Evolutionary conservation across 2,113 vertebrate genomes (phyloP), one percentile per base, ranked within the genome.

Genomic region (Hyla sarda): DNA sequence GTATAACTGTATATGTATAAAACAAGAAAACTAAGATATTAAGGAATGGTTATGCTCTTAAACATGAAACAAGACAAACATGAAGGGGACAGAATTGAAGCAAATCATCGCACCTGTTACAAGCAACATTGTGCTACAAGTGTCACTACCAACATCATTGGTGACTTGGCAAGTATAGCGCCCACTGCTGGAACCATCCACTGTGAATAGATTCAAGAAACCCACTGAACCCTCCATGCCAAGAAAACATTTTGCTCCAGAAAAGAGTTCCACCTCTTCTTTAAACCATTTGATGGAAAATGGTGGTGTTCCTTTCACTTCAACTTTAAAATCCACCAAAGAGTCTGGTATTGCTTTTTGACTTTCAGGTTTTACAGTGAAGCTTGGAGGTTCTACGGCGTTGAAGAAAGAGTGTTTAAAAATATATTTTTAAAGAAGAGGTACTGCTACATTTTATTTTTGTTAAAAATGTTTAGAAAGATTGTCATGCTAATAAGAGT

Each of bases 231-330:
- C 96, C 89, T 99, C 98, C 87, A 96, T 93, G 60, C 97, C 96
- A 87, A 95, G 96, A 91, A 98, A 97, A 91, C 96, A 99, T 41
- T 94, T 94, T 62, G 97, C 95, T 90, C 97, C 97, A 76, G 96
- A 95, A 88, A 93, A 92, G 91, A 99, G 95, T 92, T 99, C 97
- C 19, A 95, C 91, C 76, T 98, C 96, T 21, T 99, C 96, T 93
- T 97, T 98, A 90, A 99, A 97, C 98, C 98, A 99, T 90, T 96
- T 98, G 88, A 98, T 92, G 30, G 91, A 96, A 91, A 99, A 98
- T 0, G 98, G 97, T 12, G 96, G 95, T 2, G 97, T 98, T 94
- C 98, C 98, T 90, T 95, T 97, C 58, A 99, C 95, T 4, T 94
- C 93, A 86, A 96, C 92, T 90, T 97, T 99, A 92, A 99, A 98